Conservation (phyloP, 2,797 vertebrate species). For the Morelia viridis region DNA sequence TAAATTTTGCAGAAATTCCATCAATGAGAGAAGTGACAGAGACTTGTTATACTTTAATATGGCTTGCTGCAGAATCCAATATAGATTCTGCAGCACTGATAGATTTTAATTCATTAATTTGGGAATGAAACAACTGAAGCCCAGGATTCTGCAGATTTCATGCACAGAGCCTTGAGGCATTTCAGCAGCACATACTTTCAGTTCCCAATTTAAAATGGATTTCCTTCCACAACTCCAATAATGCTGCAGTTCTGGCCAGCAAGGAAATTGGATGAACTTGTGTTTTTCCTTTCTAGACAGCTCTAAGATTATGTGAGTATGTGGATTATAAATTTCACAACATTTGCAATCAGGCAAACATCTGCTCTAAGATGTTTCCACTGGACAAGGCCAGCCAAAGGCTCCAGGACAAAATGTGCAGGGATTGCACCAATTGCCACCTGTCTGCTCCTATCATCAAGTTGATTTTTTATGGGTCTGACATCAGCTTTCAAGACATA, state of each 20-base stretch:
- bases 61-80: neutral
- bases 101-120: neutral
- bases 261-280: slow-evolving; percentile 51
- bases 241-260: neutral
- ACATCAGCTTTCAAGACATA: slow-evolving; percentile 73
- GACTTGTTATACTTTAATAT: too few species aligned
- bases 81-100: too few species aligned
- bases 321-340: slow-evolving; percentile 68
- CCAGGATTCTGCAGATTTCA: neutral
- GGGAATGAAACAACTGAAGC: neutral
- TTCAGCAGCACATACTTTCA: neutral
- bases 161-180: neutral
- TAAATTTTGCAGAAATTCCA: neutral
- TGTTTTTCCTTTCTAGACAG: slow-evolving; percentile 16
- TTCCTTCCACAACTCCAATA: neutral
- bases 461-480: slow-evolving; percentile 75
- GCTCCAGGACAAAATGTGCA: slow-evolving; percentile 67
- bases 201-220: neutral
- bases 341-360: slow-evolving; percentile 71
- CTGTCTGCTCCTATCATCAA: slow-evolving; percentile 74
- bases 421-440: slow-evolving; percentile 70
- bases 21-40: neutral
- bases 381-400: slow-evolving; percentile 69
- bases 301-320: slow-evolving; percentile 57
- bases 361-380: slow-evolving; percentile 71